A percentile compares a stretch with the other conserved stretches of the same genome.
Conservation (phyloP, 2,888 invertebrate genomes). For the Tetranychus truncatus region DNA sequence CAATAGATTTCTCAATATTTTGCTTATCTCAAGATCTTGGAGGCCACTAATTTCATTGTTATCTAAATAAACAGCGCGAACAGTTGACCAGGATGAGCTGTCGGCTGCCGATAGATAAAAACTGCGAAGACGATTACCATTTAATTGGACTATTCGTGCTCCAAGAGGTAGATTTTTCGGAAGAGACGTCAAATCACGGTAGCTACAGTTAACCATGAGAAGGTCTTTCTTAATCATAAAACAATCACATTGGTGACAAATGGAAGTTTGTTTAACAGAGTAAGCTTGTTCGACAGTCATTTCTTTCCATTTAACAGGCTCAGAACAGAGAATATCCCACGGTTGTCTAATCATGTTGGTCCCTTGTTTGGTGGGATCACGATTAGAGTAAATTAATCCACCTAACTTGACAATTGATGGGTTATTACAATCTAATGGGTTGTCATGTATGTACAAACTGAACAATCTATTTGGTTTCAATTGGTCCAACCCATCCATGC, state of each 20-base stretch:
- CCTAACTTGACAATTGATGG: neutral
- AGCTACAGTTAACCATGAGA: conserved; percentile 25
- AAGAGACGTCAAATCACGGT: conserved; percentile 20
- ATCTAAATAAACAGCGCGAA: conserved; percentile 24
- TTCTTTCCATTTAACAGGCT: conserved; percentile 21
- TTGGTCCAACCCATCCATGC: neutral
- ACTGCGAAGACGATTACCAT: conserved; percentile 22
- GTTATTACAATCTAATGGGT: neutral
- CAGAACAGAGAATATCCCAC: conserved; percentile 8
- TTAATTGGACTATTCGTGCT: conserved; percentile 23
- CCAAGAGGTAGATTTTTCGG: conserved; percentile 24
- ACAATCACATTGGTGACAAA: conserved; percentile 24
- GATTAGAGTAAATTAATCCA: neutral
- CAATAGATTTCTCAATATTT: conserved; percentile 23
- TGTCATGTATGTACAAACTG: neutral
- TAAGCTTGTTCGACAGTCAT: conserved; percentile 23
- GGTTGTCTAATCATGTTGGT: neutral
- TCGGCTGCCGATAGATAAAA: conserved; percentile 15
- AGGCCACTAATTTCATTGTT: conserved; percentile 25
- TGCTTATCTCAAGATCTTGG: conserved; percentile 22
- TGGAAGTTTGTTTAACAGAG: conserved; percentile 21
- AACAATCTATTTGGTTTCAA: neutral
- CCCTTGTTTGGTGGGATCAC: neutral
- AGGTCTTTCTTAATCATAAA: conserved; percentile 19
- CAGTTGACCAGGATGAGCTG: conserved; percentile 15